Evolutionary conservation across 2,888 invertebrate genomes (phyloP).

Genomic region (Cryptus viduatorius): DNA sequence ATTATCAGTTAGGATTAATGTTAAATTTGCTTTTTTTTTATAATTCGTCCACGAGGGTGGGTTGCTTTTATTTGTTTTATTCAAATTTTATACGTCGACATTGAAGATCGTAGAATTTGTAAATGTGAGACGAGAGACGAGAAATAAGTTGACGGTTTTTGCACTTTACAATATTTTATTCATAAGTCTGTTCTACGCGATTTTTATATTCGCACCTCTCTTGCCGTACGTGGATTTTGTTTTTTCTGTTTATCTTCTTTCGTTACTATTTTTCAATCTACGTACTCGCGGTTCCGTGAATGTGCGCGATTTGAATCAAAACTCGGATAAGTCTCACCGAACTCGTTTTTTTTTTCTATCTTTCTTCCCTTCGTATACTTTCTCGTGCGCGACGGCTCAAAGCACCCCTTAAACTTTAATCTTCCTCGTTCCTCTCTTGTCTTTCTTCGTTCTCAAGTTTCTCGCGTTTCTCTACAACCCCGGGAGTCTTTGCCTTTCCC

Average conservation of each 20-base stretch:
- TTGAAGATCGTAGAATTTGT: slow-evolving; percentile 52
- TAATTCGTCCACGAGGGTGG: slow-evolving; percentile 48
- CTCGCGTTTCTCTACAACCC: slow-evolving; percentile 24
- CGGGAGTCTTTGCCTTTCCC: slow-evolving; percentile 16
- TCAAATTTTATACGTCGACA: slow-evolving; percentile 51
- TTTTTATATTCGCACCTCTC: slow-evolving; percentile 22
- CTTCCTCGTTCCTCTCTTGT: slow-evolving; percentile 64
- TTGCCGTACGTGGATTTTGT: slow-evolving; percentile 13
- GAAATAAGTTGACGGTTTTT: slow-evolving; percentile 42
- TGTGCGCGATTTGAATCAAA: slow-evolving; percentile 57
- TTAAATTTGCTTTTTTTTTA: slow-evolving; percentile 22
- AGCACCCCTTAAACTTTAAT: slow-evolving; percentile 69
- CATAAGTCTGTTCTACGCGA: slow-evolving; percentile 36
- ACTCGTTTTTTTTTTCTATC: slow-evolving; percentile 33
- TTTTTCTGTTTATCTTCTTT: neutral
- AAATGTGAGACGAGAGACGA: slow-evolving; percentile 31
- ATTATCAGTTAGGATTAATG: slow-evolving; percentile 51
- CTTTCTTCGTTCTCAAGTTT: slow-evolving; percentile 56
- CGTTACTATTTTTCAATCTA: slow-evolving; percentile 13
- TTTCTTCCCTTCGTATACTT: slow-evolving; percentile 20
- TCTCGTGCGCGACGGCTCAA: slow-evolving; percentile 33
- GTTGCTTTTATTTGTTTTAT: slow-evolving; percentile 1
- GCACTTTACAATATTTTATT: slow-evolving; percentile 20
- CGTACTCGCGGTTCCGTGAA: slow-evolving; percentile 51
- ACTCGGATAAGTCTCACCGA: slow-evolving; percentile 60